A percentile compares a stretch with the other conserved stretches of the same genome.
Conservation (phyloP, 2,888 invertebrate genomes). For the Sisyra terminalis region DNA sequence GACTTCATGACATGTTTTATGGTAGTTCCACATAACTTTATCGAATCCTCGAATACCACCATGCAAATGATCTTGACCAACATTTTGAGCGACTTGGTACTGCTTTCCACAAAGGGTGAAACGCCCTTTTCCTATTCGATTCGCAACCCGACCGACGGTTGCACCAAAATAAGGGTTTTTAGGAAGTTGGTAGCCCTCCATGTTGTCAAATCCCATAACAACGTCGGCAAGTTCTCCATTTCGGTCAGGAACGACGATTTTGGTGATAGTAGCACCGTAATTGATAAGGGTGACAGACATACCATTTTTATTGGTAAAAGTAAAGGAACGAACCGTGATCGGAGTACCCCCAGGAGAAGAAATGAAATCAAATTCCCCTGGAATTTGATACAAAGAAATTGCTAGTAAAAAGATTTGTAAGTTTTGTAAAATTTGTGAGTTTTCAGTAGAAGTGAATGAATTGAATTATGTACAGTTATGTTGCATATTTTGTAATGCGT, state of each 20-base stretch:
- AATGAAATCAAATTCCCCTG: too few relatives aligned
- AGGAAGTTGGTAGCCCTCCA: slow-evolving; percentile 49
- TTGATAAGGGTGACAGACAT: slow-evolving; percentile 35
- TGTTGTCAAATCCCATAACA: slow-evolving; percentile 63
- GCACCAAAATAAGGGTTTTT: slow-evolving; percentile 78
- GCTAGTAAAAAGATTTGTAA: too few relatives aligned
- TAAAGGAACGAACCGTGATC: not conserved
- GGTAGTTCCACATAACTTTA: slow-evolving; percentile 55
- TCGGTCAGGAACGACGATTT: slow-evolving; percentile 57
- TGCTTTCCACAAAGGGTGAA: slow-evolving; percentile 49
- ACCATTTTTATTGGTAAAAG: not conserved
- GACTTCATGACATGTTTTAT: slow-evolving; percentile 41
- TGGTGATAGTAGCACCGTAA: slow-evolving; percentile 68
- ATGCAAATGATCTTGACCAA: slow-evolving; percentile 54
- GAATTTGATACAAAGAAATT: too few relatives aligned
- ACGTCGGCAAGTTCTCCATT: slow-evolving; percentile 58
- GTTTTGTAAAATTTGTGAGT: too few relatives aligned
- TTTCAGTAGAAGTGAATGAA: too few relatives aligned
- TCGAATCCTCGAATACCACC: slow-evolving; percentile 77
- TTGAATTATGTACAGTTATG: too few relatives aligned
- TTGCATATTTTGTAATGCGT: too few relatives aligned
- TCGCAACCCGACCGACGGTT: slow-evolving; percentile 75
- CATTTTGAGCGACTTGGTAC: slow-evolving; percentile 57
- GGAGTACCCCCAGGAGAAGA: too few relatives aligned
- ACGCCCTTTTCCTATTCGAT: slow-evolving; percentile 55